Evolutionary conservation across 2,888 invertebrate species (phyloP).

Genomic region (Drosophila meridiana): DNA sequence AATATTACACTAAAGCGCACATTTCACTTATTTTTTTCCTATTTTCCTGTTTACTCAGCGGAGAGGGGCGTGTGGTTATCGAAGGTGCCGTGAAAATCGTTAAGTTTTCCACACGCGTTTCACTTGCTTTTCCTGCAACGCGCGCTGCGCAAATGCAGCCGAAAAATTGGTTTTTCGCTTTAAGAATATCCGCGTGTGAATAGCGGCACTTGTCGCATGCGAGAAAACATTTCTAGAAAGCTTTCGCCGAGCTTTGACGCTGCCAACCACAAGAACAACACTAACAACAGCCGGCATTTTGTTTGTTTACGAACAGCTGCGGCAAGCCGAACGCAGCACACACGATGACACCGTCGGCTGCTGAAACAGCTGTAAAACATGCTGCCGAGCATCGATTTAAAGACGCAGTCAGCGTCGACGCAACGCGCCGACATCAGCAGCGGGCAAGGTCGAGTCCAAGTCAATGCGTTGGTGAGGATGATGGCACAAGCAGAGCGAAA

Average conservation of each 20-base stretch:
- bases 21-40: conserved; percentile 23
- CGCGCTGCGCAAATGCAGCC: conserved; percentile 76
- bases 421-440: conserved; percentile 30
- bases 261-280: conserved; percentile 31
- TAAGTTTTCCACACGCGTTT: conserved; percentile 56
- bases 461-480: conserved; percentile 12
- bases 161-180: conserved; percentile 52
- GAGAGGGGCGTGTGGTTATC: not conserved
- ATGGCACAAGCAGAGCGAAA: conserved; percentile 4
- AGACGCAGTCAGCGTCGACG: conserved; percentile 31
- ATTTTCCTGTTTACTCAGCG: conserved; percentile 13
- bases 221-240: conserved; percentile 33
- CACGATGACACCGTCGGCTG: not conserved
- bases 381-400: conserved; percentile 19
- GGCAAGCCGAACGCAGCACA: conserved; percentile 18
- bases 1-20: conserved; percentile 24
- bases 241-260: conserved; percentile 47
- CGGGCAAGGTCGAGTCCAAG: conserved; percentile 47
- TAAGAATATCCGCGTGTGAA: conserved; percentile 43
- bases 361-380: conserved; percentile 34
- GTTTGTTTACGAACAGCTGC: conserved; percentile 65
- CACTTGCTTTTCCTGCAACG: conserved; percentile 73
- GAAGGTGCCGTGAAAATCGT: conserved; percentile 41
- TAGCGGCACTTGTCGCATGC: conserved; percentile 48
- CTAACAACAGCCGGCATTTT: conserved; percentile 60